Evolutionary conservation across 2,888 invertebrate genomes (phyloP), one percentile per base, ranked within the genome.

Genomic region (Leptinotarsa juncta): DNA sequence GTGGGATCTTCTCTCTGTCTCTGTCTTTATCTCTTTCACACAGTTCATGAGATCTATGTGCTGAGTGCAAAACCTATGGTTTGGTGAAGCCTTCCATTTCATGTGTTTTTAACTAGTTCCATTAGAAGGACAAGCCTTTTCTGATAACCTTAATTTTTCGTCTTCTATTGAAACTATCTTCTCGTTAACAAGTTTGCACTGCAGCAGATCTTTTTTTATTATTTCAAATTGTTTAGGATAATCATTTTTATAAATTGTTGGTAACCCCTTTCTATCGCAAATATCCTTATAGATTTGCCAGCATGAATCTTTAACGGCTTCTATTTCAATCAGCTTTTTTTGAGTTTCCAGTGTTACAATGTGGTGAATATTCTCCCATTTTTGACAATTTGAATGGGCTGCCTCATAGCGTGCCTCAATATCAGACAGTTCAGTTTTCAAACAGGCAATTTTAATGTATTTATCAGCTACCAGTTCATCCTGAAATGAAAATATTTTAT

Each of bases 151-250:
- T 23, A 71, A 12, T 15, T 71, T 76, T 62, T 74, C 77, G 26
- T 79, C 75, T 42, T 79, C 67, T 20, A 75, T 26, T 15, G 75
- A 71, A 62, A 57, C 51, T n/a, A 73, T 71, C 62, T 62, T 75
- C 18, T 62, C 26, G 66, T 81, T 81, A 12, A 81, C 77, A 18
- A 77, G 72, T 26, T 74, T 69, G n/a, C 73, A 75, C 60, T 80
- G 77, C n/a, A 73, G 71, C 50, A 81, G 70, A 16, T 78, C 76
- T 62, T 78, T 74, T 67, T 80, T 81, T 26, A 81, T 79, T 20
- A 69, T 67, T 2, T 78, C 72, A 48, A 81, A 70, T 66, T 81
- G 80, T 55, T 77, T 79, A 51, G 67, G 78, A 20, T 74, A 72
- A 32, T 79, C 57, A 26, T 77, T 53, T n/a, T 70, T 49, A 65